These are phyloP conservation scores for Rhombomys opimus DNA, from an alignment of 2,113 vertebrate species.

Conservation along the genomic window DNA sequence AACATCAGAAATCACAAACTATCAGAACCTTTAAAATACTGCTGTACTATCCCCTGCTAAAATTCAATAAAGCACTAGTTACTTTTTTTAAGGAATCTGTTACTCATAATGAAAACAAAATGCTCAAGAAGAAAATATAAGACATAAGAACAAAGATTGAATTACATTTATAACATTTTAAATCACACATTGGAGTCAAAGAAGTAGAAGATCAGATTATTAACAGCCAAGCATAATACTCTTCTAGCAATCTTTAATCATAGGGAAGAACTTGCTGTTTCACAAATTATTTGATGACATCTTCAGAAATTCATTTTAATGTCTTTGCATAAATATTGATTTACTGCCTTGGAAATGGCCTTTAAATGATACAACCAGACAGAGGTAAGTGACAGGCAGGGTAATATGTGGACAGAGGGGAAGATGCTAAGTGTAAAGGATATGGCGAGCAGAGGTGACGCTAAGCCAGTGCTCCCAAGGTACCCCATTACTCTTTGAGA, in stretches of 20 bases:
- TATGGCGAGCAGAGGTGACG: not conserved
- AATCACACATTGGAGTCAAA: not conserved
- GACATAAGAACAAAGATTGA: not conserved
- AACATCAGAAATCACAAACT: not conserved
- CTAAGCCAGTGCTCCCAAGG: not conserved
- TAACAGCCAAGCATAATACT: not conserved
- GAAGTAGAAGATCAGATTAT: not conserved
- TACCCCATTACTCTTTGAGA: not conserved
- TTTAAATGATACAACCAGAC: conserved; percentile 29
- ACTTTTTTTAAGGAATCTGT: conserved; percentile 27
- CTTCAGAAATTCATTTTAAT: conserved; percentile 30
- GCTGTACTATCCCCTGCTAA: not conserved
- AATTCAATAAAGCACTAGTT: not conserved
- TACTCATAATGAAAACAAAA: conserved; percentile 39
- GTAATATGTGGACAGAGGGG: not conserved
- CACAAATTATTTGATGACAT: conserved; percentile 27
- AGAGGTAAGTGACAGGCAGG: conserved; percentile 29
- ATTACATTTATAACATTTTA: conserved; percentile 25
- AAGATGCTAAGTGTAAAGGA: not conserved
- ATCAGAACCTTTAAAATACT: conserved; percentile 12
- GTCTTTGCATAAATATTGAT: conserved; percentile 25
- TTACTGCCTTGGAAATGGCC: conserved; percentile 45
- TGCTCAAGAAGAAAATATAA: conserved; percentile 12
- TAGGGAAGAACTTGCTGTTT: conserved; percentile 2
- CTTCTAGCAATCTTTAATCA: not conserved